Evolutionary conservation across 1,140 invertebrate species (phyloP).

Genomic region (Ceratina australensis): DNA sequence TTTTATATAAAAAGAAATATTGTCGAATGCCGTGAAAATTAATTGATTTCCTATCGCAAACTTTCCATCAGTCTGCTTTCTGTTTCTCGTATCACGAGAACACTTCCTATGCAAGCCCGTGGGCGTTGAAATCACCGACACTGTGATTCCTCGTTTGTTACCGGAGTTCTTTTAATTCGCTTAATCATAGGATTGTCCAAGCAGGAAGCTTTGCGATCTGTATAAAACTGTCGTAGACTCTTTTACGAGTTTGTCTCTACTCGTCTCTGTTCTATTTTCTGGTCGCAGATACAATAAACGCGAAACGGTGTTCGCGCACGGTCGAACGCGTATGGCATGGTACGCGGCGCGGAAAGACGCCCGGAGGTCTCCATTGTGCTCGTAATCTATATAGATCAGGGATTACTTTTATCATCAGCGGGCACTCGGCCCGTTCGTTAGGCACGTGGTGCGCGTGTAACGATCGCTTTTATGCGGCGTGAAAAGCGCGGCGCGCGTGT

Average conservation of each 20-base stretch:
- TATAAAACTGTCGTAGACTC: not conserved
- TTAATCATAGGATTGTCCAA: not conserved
- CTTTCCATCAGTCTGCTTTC: not conserved
- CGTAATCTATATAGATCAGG: conserved; percentile 70
- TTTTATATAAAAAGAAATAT: not conserved
- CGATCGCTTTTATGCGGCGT: conserved; percentile 60
- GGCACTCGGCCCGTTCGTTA: conserved; percentile 36
- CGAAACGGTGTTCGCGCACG: conserved; percentile 57
- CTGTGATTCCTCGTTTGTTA: not conserved
- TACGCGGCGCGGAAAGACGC: conserved; percentile 58
- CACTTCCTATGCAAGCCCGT: not conserved
- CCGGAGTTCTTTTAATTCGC: not conserved
- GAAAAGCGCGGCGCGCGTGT: conserved; percentile 23
- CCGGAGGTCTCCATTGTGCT: conserved; percentile 70
- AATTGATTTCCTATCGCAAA: not conserved
- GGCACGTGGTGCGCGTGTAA: conserved; percentile 50
- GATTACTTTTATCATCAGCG: conserved; percentile 69
- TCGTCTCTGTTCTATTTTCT: conserved; percentile 8
- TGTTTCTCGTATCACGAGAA: not conserved
- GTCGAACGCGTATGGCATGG: conserved; percentile 46
- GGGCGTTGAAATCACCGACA: conserved; percentile 13
- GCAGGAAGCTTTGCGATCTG: not conserved
- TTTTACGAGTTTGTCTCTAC: not conserved
- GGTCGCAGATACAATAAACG: conserved; percentile 60
- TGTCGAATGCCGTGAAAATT: no score